Evolutionary conservation across 2,113 vertebrate genomes (phyloP), one percentile per base, ranked within the genome.

Genomic region (Scomber scombrus): DNA sequence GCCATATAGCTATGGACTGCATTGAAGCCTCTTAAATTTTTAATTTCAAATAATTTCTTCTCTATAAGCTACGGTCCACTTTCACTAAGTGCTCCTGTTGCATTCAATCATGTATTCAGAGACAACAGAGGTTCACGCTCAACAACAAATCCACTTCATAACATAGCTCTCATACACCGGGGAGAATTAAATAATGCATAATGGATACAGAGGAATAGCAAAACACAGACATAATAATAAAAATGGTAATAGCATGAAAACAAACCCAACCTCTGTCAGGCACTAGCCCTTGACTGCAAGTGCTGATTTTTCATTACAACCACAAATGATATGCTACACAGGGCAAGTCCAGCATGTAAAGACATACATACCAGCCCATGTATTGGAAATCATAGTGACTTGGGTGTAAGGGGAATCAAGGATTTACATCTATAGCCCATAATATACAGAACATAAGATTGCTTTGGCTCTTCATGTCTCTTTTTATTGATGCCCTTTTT

Each of bases 101-200:
- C n/a, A 76, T 78, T 86, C 43, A 71, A 47, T 84, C 78, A 64
- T 16, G 29, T 34, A 4, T 60, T 69, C 66, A 71, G 63, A 84
- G 79, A 87, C 54, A 63, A 64, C 31, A n/a, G 43, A 23, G 64
- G 54, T 73, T 54, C 23, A 67, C 3, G 51, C 40, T 66, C 45
- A 31, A 76, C 80, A 60, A 57, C 50, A 80, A 62, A 88, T 75
- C 16, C 71, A 63, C 54, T 75, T 81, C 26, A 81, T 60, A 77
- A 55, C 43, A 50, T 8, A 16, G 46, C 46, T 63, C 56, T 49
- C 31, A 18, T 34, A 62, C 46, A 75, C 71, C 0, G 2, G 40
- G 71, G 58, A 4, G 51, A 69, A 73, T 63, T 63, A 71, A 78
- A 85, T 81, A 21, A 88, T 88, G 65, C 75, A 90, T 84, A 55